phyloP scores from a whole-genome alignment of 37 sponge, comb jelly and placozoan species.

The Petrosia ficiformis region DNA sequence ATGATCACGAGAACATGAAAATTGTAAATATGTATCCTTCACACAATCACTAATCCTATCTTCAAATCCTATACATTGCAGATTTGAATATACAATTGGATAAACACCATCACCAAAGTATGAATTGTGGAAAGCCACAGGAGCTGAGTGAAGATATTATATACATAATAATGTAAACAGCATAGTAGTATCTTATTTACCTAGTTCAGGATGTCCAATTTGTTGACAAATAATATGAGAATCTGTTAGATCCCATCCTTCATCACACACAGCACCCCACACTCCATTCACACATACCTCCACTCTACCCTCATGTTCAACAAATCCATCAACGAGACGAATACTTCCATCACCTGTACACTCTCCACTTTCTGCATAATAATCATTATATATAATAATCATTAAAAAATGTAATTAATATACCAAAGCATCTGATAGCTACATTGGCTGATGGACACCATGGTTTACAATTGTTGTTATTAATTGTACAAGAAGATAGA shows the following conservation, averaged over 20 bases:
- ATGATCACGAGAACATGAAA: constrained; percentile 12
- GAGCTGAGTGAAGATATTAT: neutral
- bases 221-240: neutral
- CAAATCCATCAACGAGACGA: neutral
- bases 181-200: neutral
- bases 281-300: constrained; percentile 6
- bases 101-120: constrained; percentile 1
- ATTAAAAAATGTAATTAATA: neutral
- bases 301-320: neutral
- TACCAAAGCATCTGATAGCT: neutral
- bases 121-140: neutral
- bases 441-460: neutral
- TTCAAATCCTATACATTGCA: neutral
- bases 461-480: neutral
- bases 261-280: constrained; percentile 2
- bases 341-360: constrained; percentile 1
- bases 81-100: neutral
- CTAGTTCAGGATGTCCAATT: neutral
- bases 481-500: neutral
- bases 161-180: neutral
- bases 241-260: neutral
- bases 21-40: neutral
- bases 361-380: neutral
- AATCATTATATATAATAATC: too few species aligned
- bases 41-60: neutral